Conservation (phyloP, 2,113 vertebrate species). For the Okapia johnstoni region DNA sequence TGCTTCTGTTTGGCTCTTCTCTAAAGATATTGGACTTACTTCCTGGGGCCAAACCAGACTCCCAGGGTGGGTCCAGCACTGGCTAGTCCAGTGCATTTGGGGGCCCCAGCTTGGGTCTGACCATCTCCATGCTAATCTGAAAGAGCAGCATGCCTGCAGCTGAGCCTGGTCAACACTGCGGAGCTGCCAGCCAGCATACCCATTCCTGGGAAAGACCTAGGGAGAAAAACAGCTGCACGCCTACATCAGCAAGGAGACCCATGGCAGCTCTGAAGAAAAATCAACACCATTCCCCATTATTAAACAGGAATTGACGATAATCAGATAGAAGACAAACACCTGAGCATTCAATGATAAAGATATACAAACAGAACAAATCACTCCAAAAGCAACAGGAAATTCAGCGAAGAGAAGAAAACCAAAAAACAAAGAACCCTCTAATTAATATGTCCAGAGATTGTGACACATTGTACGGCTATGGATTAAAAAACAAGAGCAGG, state of each 20-base stretch:
- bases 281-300: slow-evolving; percentile 6
- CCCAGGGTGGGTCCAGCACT: neutral
- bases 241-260: neutral
- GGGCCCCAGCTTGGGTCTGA: neutral
- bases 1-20: neutral
- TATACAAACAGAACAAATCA: neutral
- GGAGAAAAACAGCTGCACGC: neutral
- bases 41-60: neutral
- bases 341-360: neutral
- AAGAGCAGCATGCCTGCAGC: neutral
- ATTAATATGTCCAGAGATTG: neutral
- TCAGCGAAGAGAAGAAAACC: neutral
- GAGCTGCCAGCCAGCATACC: neutral
- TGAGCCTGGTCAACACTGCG: neutral
- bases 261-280: neutral
- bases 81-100: neutral
- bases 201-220: neutral
- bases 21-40: neutral
- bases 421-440: neutral
- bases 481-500: neutral
- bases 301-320: neutral
- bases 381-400: neutral
- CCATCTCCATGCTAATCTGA: no score
- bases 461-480: neutral
- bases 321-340: slow-evolving; percentile 28